A percentile compares a stretch with the other conserved stretches of the same genome.
These are phyloP conservation scores for Drepanosiphum platanoidis DNA, from an alignment of 2,888 invertebrate genomes.

Conservation along the genomic window DNA sequence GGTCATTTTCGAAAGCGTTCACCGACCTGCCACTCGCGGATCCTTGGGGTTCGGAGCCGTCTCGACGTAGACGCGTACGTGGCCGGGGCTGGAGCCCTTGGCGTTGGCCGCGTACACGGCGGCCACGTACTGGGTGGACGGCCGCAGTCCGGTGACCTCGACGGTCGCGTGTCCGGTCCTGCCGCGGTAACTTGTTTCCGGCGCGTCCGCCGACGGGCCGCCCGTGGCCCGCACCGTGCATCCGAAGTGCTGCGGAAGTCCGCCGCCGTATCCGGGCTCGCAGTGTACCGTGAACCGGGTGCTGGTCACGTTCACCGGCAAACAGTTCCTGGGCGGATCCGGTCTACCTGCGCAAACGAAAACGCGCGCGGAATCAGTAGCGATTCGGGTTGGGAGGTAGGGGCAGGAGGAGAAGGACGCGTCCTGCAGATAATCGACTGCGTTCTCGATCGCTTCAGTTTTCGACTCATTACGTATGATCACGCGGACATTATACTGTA, in stretches of 20 bases:
- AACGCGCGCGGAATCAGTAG: too few species aligned
- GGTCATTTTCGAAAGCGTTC: background rate
- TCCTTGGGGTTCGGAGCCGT: constrained; percentile 52
- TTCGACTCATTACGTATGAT: too few species aligned
- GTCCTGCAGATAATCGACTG: too few species aligned
- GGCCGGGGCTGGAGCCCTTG: constrained; percentile 69
- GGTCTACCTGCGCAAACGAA: constrained; percentile 66
- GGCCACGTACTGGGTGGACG: constrained; percentile 69
- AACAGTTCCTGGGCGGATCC: constrained; percentile 70
- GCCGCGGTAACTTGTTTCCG: constrained; percentile 67
- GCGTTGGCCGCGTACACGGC: constrained; percentile 71
- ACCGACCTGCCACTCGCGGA: constrained; percentile 45
- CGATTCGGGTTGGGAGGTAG: too few species aligned
- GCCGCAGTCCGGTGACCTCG: constrained; percentile 69
- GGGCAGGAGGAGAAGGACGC: too few species aligned
- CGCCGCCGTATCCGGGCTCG: constrained; percentile 71
- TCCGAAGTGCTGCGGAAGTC: constrained; percentile 70
- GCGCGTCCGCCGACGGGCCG: constrained; percentile 67
- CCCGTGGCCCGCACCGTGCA: constrained; percentile 66
- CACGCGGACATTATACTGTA: too few species aligned
- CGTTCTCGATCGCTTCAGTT: too few species aligned
- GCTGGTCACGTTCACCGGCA: constrained; percentile 69
- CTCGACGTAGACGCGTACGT: constrained; percentile 44
- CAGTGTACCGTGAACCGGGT: constrained; percentile 70
- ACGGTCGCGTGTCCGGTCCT: constrained; percentile 67